Evolutionary conservation across 2,797 vertebrate species (phyloP).

Genomic region (Pseudochirops cupreus): DNA sequence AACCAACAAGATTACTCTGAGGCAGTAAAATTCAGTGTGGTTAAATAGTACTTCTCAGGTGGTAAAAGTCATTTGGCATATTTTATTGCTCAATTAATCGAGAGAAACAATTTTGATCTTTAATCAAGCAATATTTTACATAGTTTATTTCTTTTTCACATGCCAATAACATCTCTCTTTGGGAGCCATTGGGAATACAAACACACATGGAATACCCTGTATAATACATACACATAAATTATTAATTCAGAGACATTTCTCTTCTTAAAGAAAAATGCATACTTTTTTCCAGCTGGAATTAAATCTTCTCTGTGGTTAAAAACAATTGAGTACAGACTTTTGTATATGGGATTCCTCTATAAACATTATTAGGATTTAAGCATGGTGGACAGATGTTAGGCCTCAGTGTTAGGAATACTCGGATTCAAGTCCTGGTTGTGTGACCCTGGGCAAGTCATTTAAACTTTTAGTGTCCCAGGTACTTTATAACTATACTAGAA

Average conservation of each 20-base stretch:
- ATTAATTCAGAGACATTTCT: background rate
- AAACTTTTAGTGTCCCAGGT: background rate
- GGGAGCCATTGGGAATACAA: background rate
- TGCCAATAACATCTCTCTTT: conserved; percentile 55
- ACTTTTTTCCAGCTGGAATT: conserved; percentile 20
- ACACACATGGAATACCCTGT: background rate
- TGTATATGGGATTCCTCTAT: conserved; percentile 19
- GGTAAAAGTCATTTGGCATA: conserved; percentile 43
- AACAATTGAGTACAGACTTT: conserved; percentile 5
- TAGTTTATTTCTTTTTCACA: conserved; percentile 56
- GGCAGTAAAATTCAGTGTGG: conserved; percentile 33
- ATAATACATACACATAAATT: background rate
- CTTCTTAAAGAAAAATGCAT: conserved; percentile 35
- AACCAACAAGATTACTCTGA: conserved; percentile 6
- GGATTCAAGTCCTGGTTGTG: background rate
- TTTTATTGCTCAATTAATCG: conserved; percentile 65
- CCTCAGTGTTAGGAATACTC: background rate
- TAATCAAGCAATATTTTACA: conserved; percentile 66
- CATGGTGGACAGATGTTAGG: background rate
- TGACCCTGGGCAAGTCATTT: background rate
- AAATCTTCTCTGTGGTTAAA: conserved; percentile 44
- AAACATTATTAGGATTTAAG: background rate
- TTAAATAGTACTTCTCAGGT: conserved; percentile 17
- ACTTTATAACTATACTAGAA: no score
- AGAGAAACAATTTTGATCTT: conserved; percentile 60